phyloP scores from a whole-genome alignment of 2,113 vertebrate genomes.

The Rallus limicola region DNA sequence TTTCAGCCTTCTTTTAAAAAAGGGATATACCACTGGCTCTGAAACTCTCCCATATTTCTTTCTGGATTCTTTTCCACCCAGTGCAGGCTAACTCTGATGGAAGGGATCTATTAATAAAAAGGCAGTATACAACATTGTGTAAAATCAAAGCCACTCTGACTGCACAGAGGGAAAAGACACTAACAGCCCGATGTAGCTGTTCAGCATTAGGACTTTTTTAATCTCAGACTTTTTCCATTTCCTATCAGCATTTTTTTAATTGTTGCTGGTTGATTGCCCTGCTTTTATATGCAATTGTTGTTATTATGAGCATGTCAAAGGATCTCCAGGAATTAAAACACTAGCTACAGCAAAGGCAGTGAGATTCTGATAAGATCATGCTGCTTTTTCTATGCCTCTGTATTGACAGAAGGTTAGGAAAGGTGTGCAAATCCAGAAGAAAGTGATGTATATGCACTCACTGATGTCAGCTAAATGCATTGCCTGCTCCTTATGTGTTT shows the following conservation, averaged over 20 bases:
- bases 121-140: not conserved
- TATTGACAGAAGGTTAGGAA: not conserved
- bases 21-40: not conserved
- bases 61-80: not conserved
- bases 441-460: not conserved
- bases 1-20: not conserved
- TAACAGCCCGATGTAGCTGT: not conserved
- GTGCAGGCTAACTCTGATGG: not conserved
- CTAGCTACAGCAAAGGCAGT: not conserved
- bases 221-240: not conserved
- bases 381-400: not conserved
- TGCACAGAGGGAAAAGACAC: not conserved
- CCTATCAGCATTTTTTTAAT: not conserved
- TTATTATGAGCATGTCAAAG: not conserved
- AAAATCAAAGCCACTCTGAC: not conserved
- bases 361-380: not conserved
- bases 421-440: not conserved
- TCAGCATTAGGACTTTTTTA: not conserved
- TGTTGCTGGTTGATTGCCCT: not conserved
- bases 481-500: not conserved
- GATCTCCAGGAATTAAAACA: not conserved
- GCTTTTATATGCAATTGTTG: not conserved
- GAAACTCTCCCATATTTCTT: not conserved
- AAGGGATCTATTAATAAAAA: not conserved
- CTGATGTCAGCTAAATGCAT: not conserved